Evolutionary conservation across 2,113 vertebrate species (phyloP), one percentile per base, ranked within the genome.

Genomic region (Sapajus apella): DNA sequence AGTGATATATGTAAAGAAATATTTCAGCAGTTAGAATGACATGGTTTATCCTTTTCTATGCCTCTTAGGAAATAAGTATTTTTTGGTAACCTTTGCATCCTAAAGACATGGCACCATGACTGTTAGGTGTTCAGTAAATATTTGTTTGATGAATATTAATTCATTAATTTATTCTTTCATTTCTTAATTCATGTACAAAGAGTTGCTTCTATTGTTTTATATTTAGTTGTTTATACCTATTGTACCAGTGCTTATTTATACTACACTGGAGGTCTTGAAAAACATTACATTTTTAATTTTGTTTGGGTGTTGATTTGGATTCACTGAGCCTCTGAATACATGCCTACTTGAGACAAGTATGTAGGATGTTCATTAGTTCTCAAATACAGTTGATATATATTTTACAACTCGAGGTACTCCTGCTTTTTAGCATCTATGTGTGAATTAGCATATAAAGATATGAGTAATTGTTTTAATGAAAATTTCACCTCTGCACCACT

Each of bases 391-490:
- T 98, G 87, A 97, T 98, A 96, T 6, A 13, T 97, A 90, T 96
- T 98, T 98, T 97, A 97, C 90, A 95, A 97, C 96, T 82, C 97
- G 76, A 87, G 45, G 73, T 80, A 55, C 83, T 97, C 66, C 70
- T 96, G 72, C 32, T 23, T 43, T 97, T 98, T 95, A 97, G 80
- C 58, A 90, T 97, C 96, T 97, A 25, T 96, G 52, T 98, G 70
- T 97, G 90, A 98, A 98, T 98, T 98, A 98, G 86, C 75, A 93
- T 96, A 95, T 91, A 86, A 92, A 95, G 97, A 98, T 98, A 98
- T 73, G 70, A 97, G 61, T 98, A 98, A 98, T 98, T 98, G 96
- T 98, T 98, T 98, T 98, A 98, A 98, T 97, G 97, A 98, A 98
- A 98, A 98, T 98, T 98, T 98, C 95, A 98, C 97, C 97, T 98